Base-by-base conservation (phyloP, 2,113 vertebrate genomes). In the Marmota flaviventris region DNA sequence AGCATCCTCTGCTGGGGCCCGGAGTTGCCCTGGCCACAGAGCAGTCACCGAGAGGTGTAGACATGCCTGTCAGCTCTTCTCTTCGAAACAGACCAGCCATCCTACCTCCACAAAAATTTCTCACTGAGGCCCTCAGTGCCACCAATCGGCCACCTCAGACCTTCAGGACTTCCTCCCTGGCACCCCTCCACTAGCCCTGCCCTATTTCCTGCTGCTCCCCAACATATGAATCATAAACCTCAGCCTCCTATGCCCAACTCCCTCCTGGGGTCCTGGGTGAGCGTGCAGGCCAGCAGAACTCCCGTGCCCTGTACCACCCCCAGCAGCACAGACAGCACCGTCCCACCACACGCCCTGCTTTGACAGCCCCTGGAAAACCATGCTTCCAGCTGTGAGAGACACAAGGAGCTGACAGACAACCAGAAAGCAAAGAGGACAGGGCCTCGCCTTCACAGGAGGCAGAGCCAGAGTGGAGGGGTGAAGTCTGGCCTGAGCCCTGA, bases 21-120 rank as follows among this genome's bases (percentile, higher is more conserved):
- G 29, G 39, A 27, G 45, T 24, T 17, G 14, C 9, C 48, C 56
- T 58, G 24, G 34, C 6, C 58, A 7, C n/a, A 91, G 10, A 67
- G 8, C 56, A 20, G 18, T 34, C 0, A 14, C 29, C 32, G 7
- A 9, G 63, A 4, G 24, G 12, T 4, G 7, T 5, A 8, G 7
- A 13, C 29, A 13, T 13, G 17, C 70, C 11, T 37, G 17, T 4
- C 24, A 0, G 25, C 27, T 0, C 2, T 37, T 27, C 61, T 76
- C 58, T 45, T 34, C 65, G 6, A 79, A 61, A 75, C 32, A 24
- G 37, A 70, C 7, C 48, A 39, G 51, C 53, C 22, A 22, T 1
- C 22, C 29, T 45, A n/a, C 5, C 42, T 39, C 70, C 5, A 29
- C 22, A 48, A 29, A 77, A 39, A 89, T 20, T 48, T 58, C 25